Evolutionary conservation across 2,113 vertebrate genomes (phyloP).

Genomic region (human (Homo sapiens)): DNA sequence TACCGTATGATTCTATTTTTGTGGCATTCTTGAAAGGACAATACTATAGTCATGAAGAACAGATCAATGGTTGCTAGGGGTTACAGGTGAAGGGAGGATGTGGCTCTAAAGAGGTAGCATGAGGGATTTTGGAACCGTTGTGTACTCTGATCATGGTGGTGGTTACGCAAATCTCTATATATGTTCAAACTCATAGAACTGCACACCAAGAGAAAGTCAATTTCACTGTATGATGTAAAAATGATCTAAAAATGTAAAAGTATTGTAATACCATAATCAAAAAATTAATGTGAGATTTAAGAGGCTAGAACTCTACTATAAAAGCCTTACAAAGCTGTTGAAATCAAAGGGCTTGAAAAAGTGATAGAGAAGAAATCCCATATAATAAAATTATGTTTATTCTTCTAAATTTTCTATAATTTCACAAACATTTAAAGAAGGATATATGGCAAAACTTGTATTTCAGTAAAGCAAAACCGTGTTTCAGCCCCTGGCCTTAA

Average conservation of each 20-base stretch:
- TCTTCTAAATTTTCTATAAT: neutral
- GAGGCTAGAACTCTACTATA: neutral
- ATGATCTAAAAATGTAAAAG: neutral
- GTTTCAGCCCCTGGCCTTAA: neutral
- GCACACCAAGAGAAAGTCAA: neutral
- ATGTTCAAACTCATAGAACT: neutral
- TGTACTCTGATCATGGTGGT: neutral
- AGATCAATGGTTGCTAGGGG: neutral
- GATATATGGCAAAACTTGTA: neutral
- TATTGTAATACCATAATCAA: neutral
- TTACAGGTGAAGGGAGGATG: neutral
- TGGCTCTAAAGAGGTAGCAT: neutral
- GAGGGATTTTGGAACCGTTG: neutral
- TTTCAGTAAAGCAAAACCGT: neutral
- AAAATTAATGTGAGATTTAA: neutral
- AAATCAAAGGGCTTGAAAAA: neutral
- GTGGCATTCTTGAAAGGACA: neutral
- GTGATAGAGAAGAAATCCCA: neutral
- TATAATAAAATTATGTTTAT: neutral
- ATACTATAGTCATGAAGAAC: neutral
- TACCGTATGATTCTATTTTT: neutral
- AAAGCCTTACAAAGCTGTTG: neutral
- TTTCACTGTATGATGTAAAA: neutral
- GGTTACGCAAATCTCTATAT: neutral
- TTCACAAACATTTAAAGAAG: conserved; percentile 1